Percentiles rank a stretch among this genome's conserved stretches.
Conservation (phyloP, 2,113 vertebrate species). For the Panthera leo region DNA sequence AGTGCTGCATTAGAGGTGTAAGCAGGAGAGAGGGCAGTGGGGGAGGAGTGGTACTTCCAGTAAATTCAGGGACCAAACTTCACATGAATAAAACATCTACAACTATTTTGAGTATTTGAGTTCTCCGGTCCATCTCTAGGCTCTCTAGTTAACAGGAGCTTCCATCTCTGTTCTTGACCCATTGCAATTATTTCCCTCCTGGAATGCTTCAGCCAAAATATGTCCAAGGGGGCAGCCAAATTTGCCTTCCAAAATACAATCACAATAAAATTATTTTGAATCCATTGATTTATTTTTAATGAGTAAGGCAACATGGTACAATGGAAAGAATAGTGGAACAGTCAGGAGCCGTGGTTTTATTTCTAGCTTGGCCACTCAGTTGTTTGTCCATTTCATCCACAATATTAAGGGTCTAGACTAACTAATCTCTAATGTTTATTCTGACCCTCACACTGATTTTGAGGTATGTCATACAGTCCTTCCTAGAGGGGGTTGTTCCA, state of each 20-base stretch:
- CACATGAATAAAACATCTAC: background rate
- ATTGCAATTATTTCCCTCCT: background rate
- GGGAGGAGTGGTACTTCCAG: background rate
- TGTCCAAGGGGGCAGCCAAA: background rate
- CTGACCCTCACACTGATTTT: background rate
- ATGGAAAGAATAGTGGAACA: background rate
- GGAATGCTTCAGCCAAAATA: background rate
- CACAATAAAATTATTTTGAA: conserved; percentile 1
- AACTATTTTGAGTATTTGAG: background rate
- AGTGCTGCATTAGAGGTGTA: background rate
- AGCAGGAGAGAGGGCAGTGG: background rate
- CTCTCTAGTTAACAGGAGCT: background rate
- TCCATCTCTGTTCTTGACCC: background rate
- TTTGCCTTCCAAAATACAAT: conserved; percentile 27
- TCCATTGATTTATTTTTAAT: background rate
- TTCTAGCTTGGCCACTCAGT: background rate
- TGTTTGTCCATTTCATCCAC: background rate
- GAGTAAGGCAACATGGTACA: background rate
- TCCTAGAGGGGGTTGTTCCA: background rate
- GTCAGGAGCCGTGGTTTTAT: background rate
- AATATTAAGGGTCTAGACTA: background rate
- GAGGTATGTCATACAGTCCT: background rate
- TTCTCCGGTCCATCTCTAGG: background rate
- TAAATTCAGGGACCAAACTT: background rate
- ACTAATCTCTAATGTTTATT: background rate